Evolutionary conservation across 1,140 invertebrate species (phyloP).

Genomic region (Hesperophylax magnus): DNA sequence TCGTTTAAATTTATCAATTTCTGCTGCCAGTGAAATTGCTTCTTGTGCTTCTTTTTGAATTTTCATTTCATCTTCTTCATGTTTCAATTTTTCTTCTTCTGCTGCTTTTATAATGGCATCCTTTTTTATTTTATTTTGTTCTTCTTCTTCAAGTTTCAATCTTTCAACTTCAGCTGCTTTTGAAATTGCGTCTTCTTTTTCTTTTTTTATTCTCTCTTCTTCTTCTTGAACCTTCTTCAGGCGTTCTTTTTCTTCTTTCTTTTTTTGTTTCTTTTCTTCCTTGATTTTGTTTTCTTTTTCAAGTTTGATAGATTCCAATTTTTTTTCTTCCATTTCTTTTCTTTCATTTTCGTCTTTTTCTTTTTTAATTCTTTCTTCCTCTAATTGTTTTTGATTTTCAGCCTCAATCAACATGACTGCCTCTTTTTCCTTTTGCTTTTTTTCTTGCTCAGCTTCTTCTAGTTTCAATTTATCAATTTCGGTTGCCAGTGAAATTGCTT

Average conservation of each 20-base stretch:
- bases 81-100: too few relatives aligned
- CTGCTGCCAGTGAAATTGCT: too few relatives aligned
- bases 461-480: conserved; percentile 60
- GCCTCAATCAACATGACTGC: conserved; percentile 20
- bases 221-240: conserved; percentile 10
- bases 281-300: conserved; percentile 49
- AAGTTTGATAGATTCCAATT: conserved; percentile 52
- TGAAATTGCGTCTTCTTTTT: not conserved
- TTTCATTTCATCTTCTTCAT: too few relatives aligned
- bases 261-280: conserved; percentile 4
- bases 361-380: conserved; percentile 50
- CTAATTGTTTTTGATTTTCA: conserved; percentile 31
- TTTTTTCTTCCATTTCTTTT: conserved; percentile 53
- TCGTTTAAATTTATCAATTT: too few relatives aligned
- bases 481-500: conserved; percentile 40
- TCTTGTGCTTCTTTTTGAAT: too few relatives aligned
- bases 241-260: conserved; percentile 33
- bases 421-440: conserved; percentile 58
- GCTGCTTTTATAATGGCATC: too few relatives aligned
- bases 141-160: conserved; percentile 40
- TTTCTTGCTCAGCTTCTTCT: conserved; percentile 57
- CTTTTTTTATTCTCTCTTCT: conserved; percentile 44
- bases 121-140: conserved; percentile 52
- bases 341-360: conserved; percentile 46
- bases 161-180: conserved; percentile 1